Percentiles rank a stretch among this genome's conserved stretches.
These are phyloP conservation scores for Podabrus alpinus DNA, from an alignment of 2,888 invertebrate genomes.

Conservation along the genomic window DNA sequence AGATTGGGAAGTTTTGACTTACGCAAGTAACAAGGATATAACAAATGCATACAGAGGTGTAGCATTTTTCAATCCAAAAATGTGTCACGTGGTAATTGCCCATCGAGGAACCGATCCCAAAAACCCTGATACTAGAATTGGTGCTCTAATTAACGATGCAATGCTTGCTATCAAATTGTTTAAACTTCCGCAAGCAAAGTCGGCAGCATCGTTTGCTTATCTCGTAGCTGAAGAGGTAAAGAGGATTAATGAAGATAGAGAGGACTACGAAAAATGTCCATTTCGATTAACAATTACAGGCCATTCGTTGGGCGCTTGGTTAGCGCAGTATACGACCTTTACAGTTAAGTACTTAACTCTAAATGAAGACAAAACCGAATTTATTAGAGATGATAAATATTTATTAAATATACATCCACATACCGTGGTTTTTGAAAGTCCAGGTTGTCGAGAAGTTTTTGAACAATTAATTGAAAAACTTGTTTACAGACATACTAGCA, in stretches of 20 bases:
- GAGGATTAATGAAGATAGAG: not conserved
- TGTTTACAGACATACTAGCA: not conserved
- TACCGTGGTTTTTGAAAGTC: slow-evolving; percentile 28
- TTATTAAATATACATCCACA: slow-evolving; percentile 19
- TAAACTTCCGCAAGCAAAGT: slow-evolving; percentile 12
- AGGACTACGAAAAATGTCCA: not conserved
- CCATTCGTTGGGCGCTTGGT: slow-evolving; percentile 27
- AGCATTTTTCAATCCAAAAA: slow-evolving; percentile 19
- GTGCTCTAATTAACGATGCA: slow-evolving; percentile 6
- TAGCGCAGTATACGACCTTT: slow-evolving; percentile 20
- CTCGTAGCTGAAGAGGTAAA: slow-evolving; percentile 6
- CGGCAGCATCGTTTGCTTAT: slow-evolving; percentile 22
- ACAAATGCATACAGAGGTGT: slow-evolving; percentile 21
- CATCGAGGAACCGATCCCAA: slow-evolving; percentile 17
- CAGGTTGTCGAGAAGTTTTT: slow-evolving; percentile 18
- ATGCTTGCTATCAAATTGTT: slow-evolving; percentile 1
- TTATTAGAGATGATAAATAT: slow-evolving; percentile 18
- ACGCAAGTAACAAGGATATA: slow-evolving; percentile 7
- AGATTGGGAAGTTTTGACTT: slow-evolving; percentile 22
- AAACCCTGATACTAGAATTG: no score
- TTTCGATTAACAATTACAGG: slow-evolving; percentile 23
- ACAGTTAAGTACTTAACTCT: slow-evolving; percentile 17
- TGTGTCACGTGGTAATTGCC: slow-evolving; percentile 19
- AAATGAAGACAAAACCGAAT: not conserved
- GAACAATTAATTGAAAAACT: slow-evolving; percentile 4